Evolutionary conservation across 2,797 vertebrate genomes (phyloP).

Genomic region (Sardinella longiceps): DNA sequence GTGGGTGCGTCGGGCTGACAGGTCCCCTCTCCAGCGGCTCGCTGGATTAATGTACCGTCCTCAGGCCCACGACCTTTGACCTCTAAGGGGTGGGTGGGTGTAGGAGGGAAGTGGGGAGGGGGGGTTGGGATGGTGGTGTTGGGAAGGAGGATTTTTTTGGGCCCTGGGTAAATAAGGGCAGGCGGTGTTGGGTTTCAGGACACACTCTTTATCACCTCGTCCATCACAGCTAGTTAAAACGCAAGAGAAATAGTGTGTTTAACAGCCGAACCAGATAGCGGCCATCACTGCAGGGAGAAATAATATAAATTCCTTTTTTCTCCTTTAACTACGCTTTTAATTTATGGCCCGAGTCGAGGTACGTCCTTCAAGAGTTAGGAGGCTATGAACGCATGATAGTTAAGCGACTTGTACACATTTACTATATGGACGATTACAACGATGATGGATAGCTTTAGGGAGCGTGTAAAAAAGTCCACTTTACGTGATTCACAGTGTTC

Average conservation of each 20-base stretch:
- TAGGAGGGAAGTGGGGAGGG: neutral
- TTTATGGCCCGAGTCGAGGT: neutral
- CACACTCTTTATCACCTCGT: conserved; percentile 74
- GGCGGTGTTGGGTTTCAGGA: conserved; percentile 71
- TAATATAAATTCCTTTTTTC: conserved; percentile 52
- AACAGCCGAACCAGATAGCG: conserved; percentile 69
- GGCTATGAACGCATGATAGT: neutral
- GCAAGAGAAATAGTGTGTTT: conserved; percentile 59
- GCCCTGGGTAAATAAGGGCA: conserved; percentile 75
- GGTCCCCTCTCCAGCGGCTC: conserved; percentile 13
- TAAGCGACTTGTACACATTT: neutral
- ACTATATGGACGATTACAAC: neutral
- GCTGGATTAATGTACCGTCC: conserved; percentile 48
- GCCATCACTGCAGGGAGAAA: conserved; percentile 4
- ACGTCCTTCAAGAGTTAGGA: neutral
- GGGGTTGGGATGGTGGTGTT: conserved; percentile 17
- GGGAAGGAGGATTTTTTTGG: conserved; percentile 60
- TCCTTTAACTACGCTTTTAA: neutral
- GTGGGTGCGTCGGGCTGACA: neutral
- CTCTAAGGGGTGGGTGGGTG: conserved; percentile 55
- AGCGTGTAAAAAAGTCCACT: conserved; percentile 26
- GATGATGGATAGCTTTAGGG: neutral
- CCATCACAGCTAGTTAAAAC: conserved; percentile 76
- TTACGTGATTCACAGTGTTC: conserved; percentile 48
- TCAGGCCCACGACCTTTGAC: conserved; percentile 70